A percentile compares a stretch with the other conserved stretches of the same genome.
phyloP scores from a whole-genome alignment of 2,797 vertebrate species.

The Chloroceryle amazona region DNA sequence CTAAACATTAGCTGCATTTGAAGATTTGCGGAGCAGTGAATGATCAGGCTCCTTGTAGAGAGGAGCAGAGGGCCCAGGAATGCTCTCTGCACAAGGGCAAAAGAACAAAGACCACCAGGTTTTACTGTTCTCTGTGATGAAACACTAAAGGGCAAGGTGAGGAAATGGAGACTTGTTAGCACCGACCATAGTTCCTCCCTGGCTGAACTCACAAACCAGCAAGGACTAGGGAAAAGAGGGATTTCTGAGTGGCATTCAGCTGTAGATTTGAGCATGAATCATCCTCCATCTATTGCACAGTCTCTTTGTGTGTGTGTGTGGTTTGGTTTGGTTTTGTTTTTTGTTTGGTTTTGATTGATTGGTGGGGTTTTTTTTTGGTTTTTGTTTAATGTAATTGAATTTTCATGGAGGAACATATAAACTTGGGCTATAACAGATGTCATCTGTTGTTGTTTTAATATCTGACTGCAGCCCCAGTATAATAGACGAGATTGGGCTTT shows the following conservation, averaged over 20 bases:
- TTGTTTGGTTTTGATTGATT: no score
- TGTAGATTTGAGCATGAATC: conserved; percentile 67
- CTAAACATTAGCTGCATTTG: background rate
- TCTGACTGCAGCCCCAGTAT: background rate
- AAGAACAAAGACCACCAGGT: background rate
- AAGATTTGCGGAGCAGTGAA: conserved; percentile 16
- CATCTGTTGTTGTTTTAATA: background rate
- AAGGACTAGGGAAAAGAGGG: conserved; percentile 8
- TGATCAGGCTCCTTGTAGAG: background rate
- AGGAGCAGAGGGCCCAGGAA: background rate
- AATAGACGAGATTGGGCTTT: conserved; percentile 24
- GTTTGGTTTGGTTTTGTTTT: no score
- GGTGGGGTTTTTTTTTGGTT: background rate
- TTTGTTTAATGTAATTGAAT: conserved; percentile 4
- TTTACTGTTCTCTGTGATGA: background rate
- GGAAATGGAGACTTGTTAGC: background rate
- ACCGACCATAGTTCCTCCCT: background rate
- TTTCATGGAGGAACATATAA: conserved; percentile 55
- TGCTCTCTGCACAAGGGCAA: background rate
- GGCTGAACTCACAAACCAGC: background rate
- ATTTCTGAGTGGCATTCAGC: conserved; percentile 32
- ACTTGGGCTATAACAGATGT: conserved; percentile 57
- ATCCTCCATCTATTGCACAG: conserved; percentile 46
- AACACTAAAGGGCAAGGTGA: conserved; percentile 21
- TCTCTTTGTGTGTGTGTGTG: background rate